Percentiles rank a stretch among this genome's conserved stretches.
Conservation (phyloP, 1,140 invertebrate species). For the Trialeurodes vaporariorum region DNA sequence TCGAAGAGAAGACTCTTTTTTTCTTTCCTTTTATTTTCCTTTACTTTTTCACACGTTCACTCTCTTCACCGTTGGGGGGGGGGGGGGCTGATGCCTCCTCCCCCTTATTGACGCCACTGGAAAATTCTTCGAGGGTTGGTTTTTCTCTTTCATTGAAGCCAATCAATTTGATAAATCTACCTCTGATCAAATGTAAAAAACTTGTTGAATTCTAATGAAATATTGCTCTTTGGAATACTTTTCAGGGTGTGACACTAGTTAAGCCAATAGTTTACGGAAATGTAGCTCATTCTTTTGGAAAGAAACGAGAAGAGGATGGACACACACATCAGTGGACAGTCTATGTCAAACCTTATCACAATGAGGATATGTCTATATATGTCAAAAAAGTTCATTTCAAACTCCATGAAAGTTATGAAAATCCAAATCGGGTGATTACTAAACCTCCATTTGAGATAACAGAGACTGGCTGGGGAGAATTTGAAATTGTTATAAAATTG, state of each 20-base stretch:
- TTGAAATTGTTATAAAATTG: slow-evolving; percentile 97
- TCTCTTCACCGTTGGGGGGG: no score
- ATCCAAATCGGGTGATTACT: slow-evolving; percentile 81
- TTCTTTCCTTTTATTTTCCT: no score
- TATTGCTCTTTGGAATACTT: no score
- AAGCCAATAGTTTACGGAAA: slow-evolving; percentile 98
- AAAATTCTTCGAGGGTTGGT: no score
- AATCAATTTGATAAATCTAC: no score
- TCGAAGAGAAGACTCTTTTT: no score
- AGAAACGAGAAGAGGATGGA: slow-evolving; percentile 96
- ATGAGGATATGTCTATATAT: slow-evolving; percentile 89
- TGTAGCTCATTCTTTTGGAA: slow-evolving; percentile 86
- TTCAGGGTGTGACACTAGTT: slow-evolving; percentile 74
- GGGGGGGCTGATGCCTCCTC: no score
- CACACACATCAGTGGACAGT: slow-evolving; percentile 99
- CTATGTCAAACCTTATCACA: slow-evolving; percentile 87
- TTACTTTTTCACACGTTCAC: no score
- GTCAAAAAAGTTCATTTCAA: slow-evolving; percentile 97
- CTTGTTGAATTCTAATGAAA: no score
- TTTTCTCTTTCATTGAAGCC: no score
- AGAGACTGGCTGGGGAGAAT: slow-evolving; percentile 99
- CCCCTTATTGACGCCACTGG: no score
- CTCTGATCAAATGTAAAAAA: no score
- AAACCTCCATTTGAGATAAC: slow-evolving; percentile 96
- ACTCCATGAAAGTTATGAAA: slow-evolving; percentile 93